Evolutionary conservation across 2,888 invertebrate genomes (phyloP).

Genomic region (Phalera bucephala): DNA sequence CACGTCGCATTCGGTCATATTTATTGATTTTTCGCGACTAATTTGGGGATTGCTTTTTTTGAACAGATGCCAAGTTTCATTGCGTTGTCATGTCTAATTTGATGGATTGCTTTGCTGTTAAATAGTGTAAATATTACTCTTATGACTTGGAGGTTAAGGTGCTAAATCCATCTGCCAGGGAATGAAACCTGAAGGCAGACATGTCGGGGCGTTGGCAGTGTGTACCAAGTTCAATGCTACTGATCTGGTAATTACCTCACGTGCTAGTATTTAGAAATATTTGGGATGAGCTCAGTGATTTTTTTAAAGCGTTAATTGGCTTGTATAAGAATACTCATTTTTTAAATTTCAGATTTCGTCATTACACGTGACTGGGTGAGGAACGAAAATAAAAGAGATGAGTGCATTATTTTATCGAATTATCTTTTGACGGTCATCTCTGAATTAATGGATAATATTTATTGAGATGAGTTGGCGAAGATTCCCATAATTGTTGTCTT

Average conservation of each 20-base stretch:
- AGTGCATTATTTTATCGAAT: no score
- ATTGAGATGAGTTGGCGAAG: no score
- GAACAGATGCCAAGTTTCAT: constrained; percentile 47
- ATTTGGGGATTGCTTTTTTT: constrained; percentile 40
- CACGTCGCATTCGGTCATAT: constrained; percentile 6
- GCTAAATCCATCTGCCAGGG: constrained; percentile 5
- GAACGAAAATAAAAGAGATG: not conserved
- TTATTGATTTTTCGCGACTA: constrained; percentile 19
- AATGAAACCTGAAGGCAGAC: constrained; percentile 1
- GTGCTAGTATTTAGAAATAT: constrained; percentile 48
- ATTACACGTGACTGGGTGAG: constrained; percentile 2
- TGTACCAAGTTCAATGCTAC: constrained; percentile 71
- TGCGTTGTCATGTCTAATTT: constrained; percentile 33
- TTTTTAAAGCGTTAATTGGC: constrained; percentile 15
- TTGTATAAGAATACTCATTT: constrained; percentile 10
- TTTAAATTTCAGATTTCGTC: not conserved
- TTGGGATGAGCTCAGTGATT: constrained; percentile 15
- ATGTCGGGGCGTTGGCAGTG: constrained; percentile 41
- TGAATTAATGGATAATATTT: no score
- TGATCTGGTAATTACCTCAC: constrained; percentile 54
- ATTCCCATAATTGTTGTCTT: no score
- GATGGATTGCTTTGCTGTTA: constrained; percentile 21
- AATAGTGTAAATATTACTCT: constrained; percentile 22
- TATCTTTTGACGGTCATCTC: no score
- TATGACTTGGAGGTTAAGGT: constrained; percentile 22